Evolutionary conservation across 2,888 invertebrate species (phyloP), one percentile per base, ranked within the genome.

Genomic region (Myopa tessellatipennis): DNA sequence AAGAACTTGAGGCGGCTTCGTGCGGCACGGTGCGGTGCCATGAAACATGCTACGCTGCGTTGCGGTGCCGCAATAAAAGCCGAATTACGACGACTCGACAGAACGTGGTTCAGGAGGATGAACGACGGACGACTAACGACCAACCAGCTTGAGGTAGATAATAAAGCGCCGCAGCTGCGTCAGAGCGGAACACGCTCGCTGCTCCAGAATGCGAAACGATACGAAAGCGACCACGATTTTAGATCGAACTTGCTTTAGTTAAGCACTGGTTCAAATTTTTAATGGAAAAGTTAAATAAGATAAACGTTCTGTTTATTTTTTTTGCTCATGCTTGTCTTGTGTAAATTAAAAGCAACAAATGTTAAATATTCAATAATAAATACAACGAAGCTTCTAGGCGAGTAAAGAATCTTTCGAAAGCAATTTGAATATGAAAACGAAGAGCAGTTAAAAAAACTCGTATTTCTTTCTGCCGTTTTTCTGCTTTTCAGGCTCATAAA

Each of bases 241-340:
- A 40, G 72, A n/a, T 38, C 10, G 26, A 63, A 26, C 10, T 38
- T 40, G 68, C 68, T 55, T 55, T 68, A 75, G 68, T 75, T 75
- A 75, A 75, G 75, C 68, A 40, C 40, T 45, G 40, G 58, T 45
- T 69, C 40, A 55, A 50, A 74, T 74, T 68, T 75, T 75, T 69
- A 75, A 75, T 74, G 26, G 12, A 45, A 69, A 60, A 75, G 65
- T 74, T 74, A 74, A 65, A 65, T 50, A 74, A 38, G 67, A 40
- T 34, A 36, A 38, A 67, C 36, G 67, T 36, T 67, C 6, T n/a
- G 38, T 67, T 67, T 67, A 67, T 16, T 8, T 67, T 40, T 18
- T n/a, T n/a, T 63, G 45, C 45, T 45, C 5, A 55, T 50, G 14
- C 50, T 50, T 26, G 26, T 26, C 10, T 14, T 50, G 50, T 14